These are phyloP conservation scores for Noctuana brunneofusca DNA, from an alignment of 2,888 invertebrate genomes.

Conservation along the genomic window DNA sequence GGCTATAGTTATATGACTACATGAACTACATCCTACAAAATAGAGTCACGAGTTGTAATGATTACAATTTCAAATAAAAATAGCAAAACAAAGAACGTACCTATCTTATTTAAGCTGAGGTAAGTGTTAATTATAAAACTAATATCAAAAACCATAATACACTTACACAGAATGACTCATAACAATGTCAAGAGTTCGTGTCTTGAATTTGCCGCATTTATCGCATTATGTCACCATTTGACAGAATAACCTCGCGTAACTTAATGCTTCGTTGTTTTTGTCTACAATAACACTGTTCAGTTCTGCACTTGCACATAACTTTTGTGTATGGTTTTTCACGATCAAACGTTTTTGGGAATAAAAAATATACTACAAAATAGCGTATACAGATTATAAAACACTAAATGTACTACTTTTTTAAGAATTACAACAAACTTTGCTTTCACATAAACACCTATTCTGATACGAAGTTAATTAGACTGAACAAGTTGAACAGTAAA, in stretches of 20 bases:
- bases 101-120: too few relatives aligned
- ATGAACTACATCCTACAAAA: too few relatives aligned
- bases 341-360: background rate
- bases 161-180: constrained; percentile 53
- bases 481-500: background rate
- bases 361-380: background rate
- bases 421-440: constrained; percentile 16
- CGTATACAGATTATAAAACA: constrained; percentile 4
- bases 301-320: constrained; percentile 32
- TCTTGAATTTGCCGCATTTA: constrained; percentile 59
- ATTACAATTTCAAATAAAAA: too few relatives aligned
- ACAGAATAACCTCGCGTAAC: constrained; percentile 39
- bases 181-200: constrained; percentile 46
- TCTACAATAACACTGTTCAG: constrained; percentile 25
- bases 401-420: background rate
- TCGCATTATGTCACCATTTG: constrained; percentile 41
- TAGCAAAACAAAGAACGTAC: background rate
- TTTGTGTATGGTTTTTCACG: background rate
- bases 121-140: background rate
- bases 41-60: too few relatives aligned
- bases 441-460: constrained; percentile 17
- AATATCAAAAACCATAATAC: constrained; percentile 18
- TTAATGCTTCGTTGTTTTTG: constrained; percentile 18
- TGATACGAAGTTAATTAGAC: constrained; percentile 34
- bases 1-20: too few relatives aligned